Evolutionary conservation across 2,888 invertebrate genomes (phyloP), one percentile per base, ranked within the genome.

Genomic region (Acanthacorydalis orientalis): DNA sequence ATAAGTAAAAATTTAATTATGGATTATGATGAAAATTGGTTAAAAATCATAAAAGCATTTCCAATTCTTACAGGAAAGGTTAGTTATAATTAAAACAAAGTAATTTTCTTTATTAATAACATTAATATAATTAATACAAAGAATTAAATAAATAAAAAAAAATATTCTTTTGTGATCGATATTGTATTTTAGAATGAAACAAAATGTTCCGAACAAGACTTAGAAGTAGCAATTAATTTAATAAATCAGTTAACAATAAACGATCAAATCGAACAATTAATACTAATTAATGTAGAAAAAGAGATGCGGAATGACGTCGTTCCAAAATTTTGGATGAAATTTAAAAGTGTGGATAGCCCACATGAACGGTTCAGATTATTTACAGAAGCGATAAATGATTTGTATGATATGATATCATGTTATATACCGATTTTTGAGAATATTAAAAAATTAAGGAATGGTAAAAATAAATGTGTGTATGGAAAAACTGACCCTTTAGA

Each of bases 241-340:
- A 60, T 68, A 49, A 62, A 60, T 12, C 49, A 52, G 1, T 51
- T 59, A n/a, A 58, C 64, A 31, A 48, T 69, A 39, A 54, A 57
- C 1, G 51, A 56, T 32, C 57, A 59, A 15, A 57, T 70, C 9
- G 67, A 70, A 52, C 61, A 64, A 41, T 50, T 70, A 23, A 58
- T 69, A n/a, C 57, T 71, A 23, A 59, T 63, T 51, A 64, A 66
- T 53, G 70, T 80, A 41, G 77, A 81, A 56, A 70, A 74, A 56
- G 69, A 74, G 55, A 63, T 80, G 44, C 69, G 79, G 2, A 72
- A 74, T 56, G 68, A 71, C 52, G 68, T 79, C 3, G 75, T 72
- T 1, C 78, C 80, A 8, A 61, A 68, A 38, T 83, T 83, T 64
- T 83, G 82, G 82, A 66, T 68, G 0, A 74, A 75, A 55, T 82